Evolutionary conservation across 2,797 vertebrate species (phyloP).

Genomic region (Agapornis canus): DNA sequence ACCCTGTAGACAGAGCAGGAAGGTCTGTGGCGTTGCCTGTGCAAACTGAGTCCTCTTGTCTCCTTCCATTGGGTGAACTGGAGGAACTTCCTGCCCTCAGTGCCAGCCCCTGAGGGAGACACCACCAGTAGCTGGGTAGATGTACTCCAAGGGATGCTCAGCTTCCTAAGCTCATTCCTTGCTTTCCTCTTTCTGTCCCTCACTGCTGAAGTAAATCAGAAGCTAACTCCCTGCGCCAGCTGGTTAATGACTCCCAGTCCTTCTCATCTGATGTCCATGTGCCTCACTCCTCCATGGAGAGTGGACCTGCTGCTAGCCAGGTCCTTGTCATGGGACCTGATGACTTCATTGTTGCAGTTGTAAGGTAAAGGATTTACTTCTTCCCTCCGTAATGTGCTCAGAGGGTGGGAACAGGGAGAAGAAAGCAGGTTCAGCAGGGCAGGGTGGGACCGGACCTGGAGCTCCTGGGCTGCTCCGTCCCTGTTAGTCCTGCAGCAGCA

Average conservation of each 20-base stretch:
- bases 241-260: conserved; percentile 87
- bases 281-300: conserved; percentile 78
- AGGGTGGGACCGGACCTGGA: not conserved
- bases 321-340: conserved; percentile 96
- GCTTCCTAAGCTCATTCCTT: not conserved
- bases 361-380: conserved; percentile 81
- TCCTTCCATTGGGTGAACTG: not conserved
- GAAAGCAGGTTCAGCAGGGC: not conserved
- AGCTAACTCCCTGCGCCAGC: conserved; percentile 84
- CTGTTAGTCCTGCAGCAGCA: not conserved
- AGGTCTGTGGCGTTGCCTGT: fast-evolving
- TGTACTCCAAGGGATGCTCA: not conserved
- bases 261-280: conserved; percentile 78
- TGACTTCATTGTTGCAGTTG: conserved; percentile 92
- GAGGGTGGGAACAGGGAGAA: not conserved
- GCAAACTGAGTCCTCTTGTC: not conserved
- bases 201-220: conserved; percentile 83
- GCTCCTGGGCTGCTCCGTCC: not conserved
- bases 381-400: fast-evolving
- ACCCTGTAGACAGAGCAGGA: not conserved
- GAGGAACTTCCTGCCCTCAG: not conserved
- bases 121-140: fast-evolving
- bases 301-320: conserved; percentile 84
- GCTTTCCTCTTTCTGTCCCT: not conserved
- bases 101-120: not conserved